A percentile compares a stretch with the other conserved stretches of the same genome.
Conservation (phyloP, 2,888 invertebrate species). For the Sericinus montela region DNA sequence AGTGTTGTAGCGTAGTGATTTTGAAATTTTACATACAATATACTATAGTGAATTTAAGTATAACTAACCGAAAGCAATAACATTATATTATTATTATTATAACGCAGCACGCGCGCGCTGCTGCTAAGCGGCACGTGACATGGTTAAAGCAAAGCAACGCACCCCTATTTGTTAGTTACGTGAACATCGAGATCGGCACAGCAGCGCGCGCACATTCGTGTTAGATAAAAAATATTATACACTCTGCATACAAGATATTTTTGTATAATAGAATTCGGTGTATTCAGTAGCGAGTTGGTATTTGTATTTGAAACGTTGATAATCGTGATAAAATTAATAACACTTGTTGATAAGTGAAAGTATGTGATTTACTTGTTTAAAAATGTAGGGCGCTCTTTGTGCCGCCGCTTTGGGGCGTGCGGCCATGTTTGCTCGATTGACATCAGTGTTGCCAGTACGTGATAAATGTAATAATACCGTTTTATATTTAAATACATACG, state of each 20-base stretch:
- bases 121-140: constrained; percentile 16
- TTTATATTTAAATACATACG: too few relatives aligned
- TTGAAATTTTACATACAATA: constrained; percentile 73
- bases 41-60: constrained; percentile 46
- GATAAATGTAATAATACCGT: not conserved
- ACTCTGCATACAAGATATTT: constrained; percentile 69
- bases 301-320: constrained; percentile 59
- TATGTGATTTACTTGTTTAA: constrained; percentile 53
- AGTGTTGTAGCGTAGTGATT: constrained; percentile 73
- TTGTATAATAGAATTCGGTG: constrained; percentile 73
- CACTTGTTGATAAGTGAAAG: constrained; percentile 51
- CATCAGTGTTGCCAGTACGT: constrained; percentile 15
- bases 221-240: constrained; percentile 57
- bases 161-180: constrained; percentile 15
- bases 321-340: constrained; percentile 47
- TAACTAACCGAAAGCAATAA: constrained; percentile 76
- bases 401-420: constrained; percentile 68
- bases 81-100: constrained; percentile 41
- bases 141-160: not conserved
- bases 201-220: constrained; percentile 62
- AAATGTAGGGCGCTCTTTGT: constrained; percentile 34
- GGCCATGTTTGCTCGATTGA: constrained; percentile 48
- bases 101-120: constrained; percentile 67
- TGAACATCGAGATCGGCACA: not conserved
- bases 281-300: constrained; percentile 72